Conservation (phyloP, 2,797 vertebrate genomes). For the Pseudochirops corinnae region DNA sequence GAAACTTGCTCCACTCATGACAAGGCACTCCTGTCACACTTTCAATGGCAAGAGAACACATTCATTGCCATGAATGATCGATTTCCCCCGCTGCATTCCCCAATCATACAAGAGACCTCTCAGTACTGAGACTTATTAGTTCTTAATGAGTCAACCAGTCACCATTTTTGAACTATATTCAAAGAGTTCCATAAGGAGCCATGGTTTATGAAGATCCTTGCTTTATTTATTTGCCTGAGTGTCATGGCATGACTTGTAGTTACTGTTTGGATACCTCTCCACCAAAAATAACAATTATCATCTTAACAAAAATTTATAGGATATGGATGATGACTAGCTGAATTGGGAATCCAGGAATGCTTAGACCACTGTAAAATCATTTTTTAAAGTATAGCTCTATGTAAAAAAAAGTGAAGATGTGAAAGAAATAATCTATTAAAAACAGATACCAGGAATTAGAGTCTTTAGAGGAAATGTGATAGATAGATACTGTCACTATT, state of each 20-base stretch:
- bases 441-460: slow-evolving; percentile 31
- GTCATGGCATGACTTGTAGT: not conserved
- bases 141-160: slow-evolving; percentile 9
- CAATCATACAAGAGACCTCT: not conserved
- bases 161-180: not conserved
- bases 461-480: slow-evolving; percentile 24
- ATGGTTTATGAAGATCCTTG: not conserved
- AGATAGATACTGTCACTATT: slow-evolving; percentile 29
- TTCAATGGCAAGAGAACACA: not conserved
- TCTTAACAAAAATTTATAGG: not conserved
- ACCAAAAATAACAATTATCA: not conserved
- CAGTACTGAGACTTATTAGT: not conserved
- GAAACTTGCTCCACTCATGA: not conserved
- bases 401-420: slow-evolving; percentile 26
- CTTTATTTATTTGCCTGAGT: slow-evolving; percentile 8
- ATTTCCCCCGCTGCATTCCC: not conserved
- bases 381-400: slow-evolving; percentile 28
- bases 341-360: not conserved
- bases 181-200: not conserved
- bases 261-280: not conserved
- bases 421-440: slow-evolving; percentile 49
- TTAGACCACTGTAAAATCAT: slow-evolving; percentile 22
- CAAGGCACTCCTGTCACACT: not conserved
- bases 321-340: not conserved
- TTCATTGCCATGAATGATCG: not conserved